Base-by-base conservation (phyloP, 23 tunicate species). In the Trididemnum nubilum region DNA sequence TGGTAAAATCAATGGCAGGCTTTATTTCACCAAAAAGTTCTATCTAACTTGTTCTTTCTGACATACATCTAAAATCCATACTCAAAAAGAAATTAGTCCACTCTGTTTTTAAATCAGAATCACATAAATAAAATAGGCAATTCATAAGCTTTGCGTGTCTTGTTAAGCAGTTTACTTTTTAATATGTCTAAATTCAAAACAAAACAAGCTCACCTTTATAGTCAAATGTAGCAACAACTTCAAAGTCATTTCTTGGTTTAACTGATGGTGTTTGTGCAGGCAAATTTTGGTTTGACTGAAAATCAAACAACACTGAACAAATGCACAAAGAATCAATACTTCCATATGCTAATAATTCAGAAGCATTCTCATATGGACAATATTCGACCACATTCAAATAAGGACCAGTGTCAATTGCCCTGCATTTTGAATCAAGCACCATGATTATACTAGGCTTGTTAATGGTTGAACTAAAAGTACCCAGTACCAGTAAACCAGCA, bases 361-460 rank as follows among this genome's bases (percentile, higher is more conserved):
- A 28, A 22, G 96, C 96, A 63, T 49, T 33, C 37, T 90, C 89
- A 78, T 34, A 85, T 4, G 96, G 96, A 80, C 96, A 90, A 73
- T 84, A 90, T 75, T 79, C 96, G 7, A 90, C 40, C 0, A 78
- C 82, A 34, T 58, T 40, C 23, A 90, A 30, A 61, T 69, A 88
- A 0, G 73, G 44, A 35, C 70, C 29, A 1, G 87, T 80, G 49
- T 64, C 76, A 15, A 88, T 60, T 58, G 39, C n/a, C 22, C 34
- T 24, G 36, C 35, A 80, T 19, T 61, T 39, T 50, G 15, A 9
- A 44, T 44, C 54, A 9, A 44, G 54, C 15, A 15, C 9, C 54
- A 0, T 72, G 9, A 44, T 44, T 44, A 44, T 44, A 44, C 54
- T 15, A 44, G 54, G 54, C 54, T 15, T 44, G 54, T 7, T 7